Base-by-base conservation (phyloP, 2,797 vertebrate genomes). In the Sebastes cheni region DNA sequence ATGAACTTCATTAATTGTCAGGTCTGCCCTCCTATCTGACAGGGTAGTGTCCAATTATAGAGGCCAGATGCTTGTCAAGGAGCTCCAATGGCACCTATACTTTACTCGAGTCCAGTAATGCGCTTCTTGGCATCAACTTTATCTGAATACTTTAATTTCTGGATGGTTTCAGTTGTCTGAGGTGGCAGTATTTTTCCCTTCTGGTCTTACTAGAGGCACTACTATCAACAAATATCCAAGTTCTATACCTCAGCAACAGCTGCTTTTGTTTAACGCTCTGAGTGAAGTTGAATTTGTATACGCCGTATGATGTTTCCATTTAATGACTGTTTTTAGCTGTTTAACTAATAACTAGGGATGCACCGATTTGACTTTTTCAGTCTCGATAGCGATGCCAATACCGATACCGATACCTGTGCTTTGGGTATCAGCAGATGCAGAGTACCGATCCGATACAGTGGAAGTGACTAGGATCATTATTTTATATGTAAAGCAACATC, bases 1-100 rank as follows among this genome's bases (percentile, higher is more conserved):
- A 70, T 67, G 54, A 18, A 46, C 55, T 61, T 77, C 34, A 62
- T 78, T 75, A 72, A 27, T 77, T 80, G 36, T 55, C 50, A 64
- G 42, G 30, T 77, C 30, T 56, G 78, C 72, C 30, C 30, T 70
- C 23, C 52, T 54, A 32, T 80, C 30, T 32, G 55, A 85, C 54
- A 29, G 62, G 20, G 32, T 61, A 12, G 42, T n/a, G 25, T 81
- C 65, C 66, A 70, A 52, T 88, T 69, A 82, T 88, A 70, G 67
- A 79, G 67, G 42, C 79, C 82, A 82, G 78, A 82, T 86, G 75
- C 18, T 88, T 74, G 62, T 81, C 66, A 67, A 75, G 50, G 69
- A 73, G 68, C 70, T 66, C 65, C 25, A 58, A 27, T 75, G 18
- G 55, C 55, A 62, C 36, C 11, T 29, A 8, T 34, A 34, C 55